These are phyloP conservation scores for Camelus dromedarius DNA, from an alignment of 2,113 vertebrate genomes.

Conservation along the genomic window DNA sequence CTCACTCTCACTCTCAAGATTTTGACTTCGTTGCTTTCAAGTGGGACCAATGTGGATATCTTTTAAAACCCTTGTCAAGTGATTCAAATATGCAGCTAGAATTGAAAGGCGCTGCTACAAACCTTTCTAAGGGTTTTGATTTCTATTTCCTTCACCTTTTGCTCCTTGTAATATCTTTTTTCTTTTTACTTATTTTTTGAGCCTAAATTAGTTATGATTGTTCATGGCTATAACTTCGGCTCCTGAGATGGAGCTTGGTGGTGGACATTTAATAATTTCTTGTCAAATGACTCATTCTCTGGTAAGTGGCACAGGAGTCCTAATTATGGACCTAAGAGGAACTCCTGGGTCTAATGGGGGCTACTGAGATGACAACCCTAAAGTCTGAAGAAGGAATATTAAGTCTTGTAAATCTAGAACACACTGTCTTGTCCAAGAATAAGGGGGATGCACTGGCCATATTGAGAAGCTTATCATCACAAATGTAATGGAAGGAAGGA, in stretches of 20 bases:
- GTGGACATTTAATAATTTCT: too few species aligned
- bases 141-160: neutral
- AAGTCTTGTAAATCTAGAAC: neutral
- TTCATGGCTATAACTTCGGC: neutral
- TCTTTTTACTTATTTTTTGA: neutral
- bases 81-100: too few species aligned
- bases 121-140: neutral
- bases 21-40: accelerated
- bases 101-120: neutral
- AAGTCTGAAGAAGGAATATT: neutral
- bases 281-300: neutral
- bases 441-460: neutral
- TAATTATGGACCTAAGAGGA: accelerated
- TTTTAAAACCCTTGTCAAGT: neutral
- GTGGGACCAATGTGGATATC: accelerated
- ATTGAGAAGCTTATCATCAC: neutral
- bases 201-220: neutral
- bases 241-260: neutral
- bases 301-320: neutral
- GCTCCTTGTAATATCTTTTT: neutral
- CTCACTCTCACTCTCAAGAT: neutral
- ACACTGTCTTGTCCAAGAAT: neutral
- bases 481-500: neutral
- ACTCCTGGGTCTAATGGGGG: accelerated
- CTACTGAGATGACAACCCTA: neutral